phyloP scores from a whole-genome alignment of 2,797 vertebrate species.

The Manis javanica region DNA sequence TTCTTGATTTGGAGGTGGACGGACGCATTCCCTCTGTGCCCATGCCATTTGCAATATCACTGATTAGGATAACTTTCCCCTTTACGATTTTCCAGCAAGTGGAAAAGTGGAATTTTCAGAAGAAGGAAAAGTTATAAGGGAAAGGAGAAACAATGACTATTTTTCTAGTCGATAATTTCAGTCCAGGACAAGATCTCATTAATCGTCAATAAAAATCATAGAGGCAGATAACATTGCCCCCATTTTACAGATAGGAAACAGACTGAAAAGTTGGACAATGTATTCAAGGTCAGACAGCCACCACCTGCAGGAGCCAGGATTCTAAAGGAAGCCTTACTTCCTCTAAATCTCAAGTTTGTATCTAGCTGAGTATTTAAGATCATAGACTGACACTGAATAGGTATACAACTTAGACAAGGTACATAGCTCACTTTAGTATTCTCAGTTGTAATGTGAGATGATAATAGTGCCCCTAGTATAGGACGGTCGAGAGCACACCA shows the following conservation, averaged over 20 bases:
- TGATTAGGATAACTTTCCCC: background rate
- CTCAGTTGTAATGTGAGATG: background rate
- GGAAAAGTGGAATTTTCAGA: background rate
- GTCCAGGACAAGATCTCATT: background rate
- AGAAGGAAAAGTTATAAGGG: background rate
- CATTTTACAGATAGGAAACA: conserved; percentile 50
- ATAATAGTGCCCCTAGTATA: rapidly evolving
- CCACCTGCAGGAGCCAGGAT: background rate
- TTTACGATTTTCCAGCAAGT: background rate
- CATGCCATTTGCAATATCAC: rapidly evolving
- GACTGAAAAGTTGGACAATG: background rate
- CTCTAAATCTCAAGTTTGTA: background rate
- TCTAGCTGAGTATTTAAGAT: background rate
- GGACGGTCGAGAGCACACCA: rapidly evolving
- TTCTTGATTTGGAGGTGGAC: rapidly evolving
- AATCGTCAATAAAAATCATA: background rate
- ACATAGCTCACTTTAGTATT: background rate
- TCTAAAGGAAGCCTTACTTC: background rate
- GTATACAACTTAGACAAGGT: background rate
- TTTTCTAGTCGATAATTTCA: background rate
- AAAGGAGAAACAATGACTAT: background rate
- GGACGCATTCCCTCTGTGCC: rapidly evolving
- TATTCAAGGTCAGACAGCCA: background rate
- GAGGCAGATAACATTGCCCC: background rate
- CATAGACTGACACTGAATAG: background rate